Base-by-base conservation (phyloP, 2,113 vertebrate genomes). In the Gymnocephalus cernua region DNA sequence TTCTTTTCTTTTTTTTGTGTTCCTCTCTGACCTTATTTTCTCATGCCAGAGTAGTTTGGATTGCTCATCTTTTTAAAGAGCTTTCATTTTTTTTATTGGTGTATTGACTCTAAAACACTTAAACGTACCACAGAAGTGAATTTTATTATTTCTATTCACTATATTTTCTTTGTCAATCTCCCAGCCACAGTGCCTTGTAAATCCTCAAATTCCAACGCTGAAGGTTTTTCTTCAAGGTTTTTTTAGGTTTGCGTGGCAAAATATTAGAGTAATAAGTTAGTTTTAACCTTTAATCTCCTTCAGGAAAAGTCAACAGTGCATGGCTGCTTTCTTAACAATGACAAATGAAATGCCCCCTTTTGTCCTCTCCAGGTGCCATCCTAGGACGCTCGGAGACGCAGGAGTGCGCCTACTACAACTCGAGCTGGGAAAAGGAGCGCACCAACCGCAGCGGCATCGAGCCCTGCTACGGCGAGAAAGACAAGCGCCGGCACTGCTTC, bases 401-500 rank as follows among this genome's bases (percentile, higher is more conserved):
- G 87, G 96, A 99, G 93, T 99, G 98, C 61, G 95, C 96, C 84
- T 99, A 94, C 95, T 99, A 97, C 96, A 99, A 99, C 89, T 95
- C 96, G 56, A 98, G 96, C 94, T 99, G 97, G 98, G 98, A 99
- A 80, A 98, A 96, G 91, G 98, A 99, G n/a, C 96, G 96, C 87
- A 99, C 97, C 66, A 99, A 98, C 86, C 96, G 95, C 90, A 99
- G 96, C 3, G 98, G 98, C 64, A 96, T 97, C 70, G 98, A 99
- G 78, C 93, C 91, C 1, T 99, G 98, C 89, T 95, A 95, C 0
- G 97, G 96, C 32, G 98, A 99, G 41, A 97, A 97, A 80, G 98
- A 99, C 93, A 99, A 99, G 93, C 95, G 98, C 4, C 76, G 94
- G 53, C 98, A 99, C 94, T 99, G 98, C 90, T 99, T 99, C 90